Percentiles rank a stretch among this genome's conserved stretches.
Conservation (phyloP, 2,113 vertebrate species). For the Collichthys lucidus region DNA sequence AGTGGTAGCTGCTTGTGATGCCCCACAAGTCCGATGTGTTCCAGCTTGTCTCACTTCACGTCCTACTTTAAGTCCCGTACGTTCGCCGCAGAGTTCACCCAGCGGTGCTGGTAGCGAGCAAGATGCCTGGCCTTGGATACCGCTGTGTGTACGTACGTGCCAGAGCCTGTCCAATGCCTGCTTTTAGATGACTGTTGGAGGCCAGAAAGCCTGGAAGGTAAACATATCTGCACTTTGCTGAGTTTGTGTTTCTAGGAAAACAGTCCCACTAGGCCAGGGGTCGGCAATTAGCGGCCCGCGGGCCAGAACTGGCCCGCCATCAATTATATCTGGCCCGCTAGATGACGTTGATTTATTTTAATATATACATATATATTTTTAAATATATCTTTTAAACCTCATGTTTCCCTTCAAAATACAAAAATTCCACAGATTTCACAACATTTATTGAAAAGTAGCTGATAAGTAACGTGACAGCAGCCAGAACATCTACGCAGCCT, state of each 20-base stretch:
- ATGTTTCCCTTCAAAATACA: too few relatives aligned
- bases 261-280: constrained; percentile 55
- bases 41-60: constrained; percentile 43
- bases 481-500: too few relatives aligned
- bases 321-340: too few relatives aligned
- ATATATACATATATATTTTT: too few relatives aligned
- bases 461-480: too few relatives aligned
- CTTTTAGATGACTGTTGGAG: constrained; percentile 44
- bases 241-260: constrained; percentile 63
- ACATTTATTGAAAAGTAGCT: too few relatives aligned
- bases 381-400: too few relatives aligned
- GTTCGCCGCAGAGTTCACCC: constrained; percentile 45
- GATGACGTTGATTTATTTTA: too few relatives aligned
- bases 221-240: constrained; percentile 70
- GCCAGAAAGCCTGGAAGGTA: constrained; percentile 71
- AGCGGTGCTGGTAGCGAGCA: constrained; percentile 11
- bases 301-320: too few relatives aligned
- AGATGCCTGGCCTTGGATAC: constrained; percentile 37
- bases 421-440: too few relatives aligned
- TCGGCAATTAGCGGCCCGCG: too few relatives aligned
- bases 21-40: constrained; percentile 28
- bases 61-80: constrained; percentile 30
- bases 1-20: constrained; percentile 37
- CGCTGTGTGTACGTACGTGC: constrained; percentile 41
- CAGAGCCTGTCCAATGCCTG: constrained; percentile 60